Percentiles rank a stretch among this genome's conserved stretches.
phyloP scores from a whole-genome alignment of 2,797 vertebrate genomes.

The Xiphorhynchus erythropygius region DNA sequence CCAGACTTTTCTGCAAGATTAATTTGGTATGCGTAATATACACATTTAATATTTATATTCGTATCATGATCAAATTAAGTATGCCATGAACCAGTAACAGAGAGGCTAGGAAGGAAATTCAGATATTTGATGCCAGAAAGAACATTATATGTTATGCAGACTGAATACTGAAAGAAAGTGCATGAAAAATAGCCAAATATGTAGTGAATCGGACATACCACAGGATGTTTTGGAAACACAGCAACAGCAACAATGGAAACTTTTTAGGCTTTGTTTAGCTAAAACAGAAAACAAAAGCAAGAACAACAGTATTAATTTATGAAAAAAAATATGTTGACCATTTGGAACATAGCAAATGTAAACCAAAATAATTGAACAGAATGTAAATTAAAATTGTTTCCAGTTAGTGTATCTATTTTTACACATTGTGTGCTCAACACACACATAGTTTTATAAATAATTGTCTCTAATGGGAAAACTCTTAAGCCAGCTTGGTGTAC shows the following conservation, averaged over 20 bases:
- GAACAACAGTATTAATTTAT: slow-evolving; percentile 75
- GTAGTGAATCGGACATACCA: slow-evolving; percentile 38
- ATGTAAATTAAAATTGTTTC: slow-evolving; percentile 62
- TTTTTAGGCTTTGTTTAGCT: slow-evolving; percentile 67
- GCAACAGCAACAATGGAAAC: slow-evolving; percentile 69
- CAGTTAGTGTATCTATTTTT: slow-evolving; percentile 63
- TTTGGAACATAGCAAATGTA: slow-evolving; percentile 48
- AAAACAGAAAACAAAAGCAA: slow-evolving; percentile 73
- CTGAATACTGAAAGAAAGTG: slow-evolving; percentile 16
- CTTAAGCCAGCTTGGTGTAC: slow-evolving; percentile 12
- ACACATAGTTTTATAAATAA: slow-evolving; percentile 39
- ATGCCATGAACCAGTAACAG: not conserved
- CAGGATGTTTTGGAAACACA: slow-evolving; percentile 71
- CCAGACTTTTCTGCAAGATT: slow-evolving; percentile 18
- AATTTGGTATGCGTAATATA: not conserved
- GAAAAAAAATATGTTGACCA: slow-evolving; percentile 68
- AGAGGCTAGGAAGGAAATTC: not conserved
- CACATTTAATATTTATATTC: slow-evolving; percentile 20
- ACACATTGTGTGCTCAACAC: slow-evolving; percentile 34
- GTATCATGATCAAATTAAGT: slow-evolving; percentile 1
- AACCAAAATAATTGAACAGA: slow-evolving; percentile 55
- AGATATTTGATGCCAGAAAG: slow-evolving; percentile 2
- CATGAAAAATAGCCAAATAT: slow-evolving; percentile 18
- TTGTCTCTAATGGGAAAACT: slow-evolving; percentile 48
- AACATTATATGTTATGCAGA: not conserved